Percentiles rank a stretch among this genome's conserved stretches.
Conservation (phyloP, 1,140 invertebrate genomes). For the Nasonia longicornis region DNA sequence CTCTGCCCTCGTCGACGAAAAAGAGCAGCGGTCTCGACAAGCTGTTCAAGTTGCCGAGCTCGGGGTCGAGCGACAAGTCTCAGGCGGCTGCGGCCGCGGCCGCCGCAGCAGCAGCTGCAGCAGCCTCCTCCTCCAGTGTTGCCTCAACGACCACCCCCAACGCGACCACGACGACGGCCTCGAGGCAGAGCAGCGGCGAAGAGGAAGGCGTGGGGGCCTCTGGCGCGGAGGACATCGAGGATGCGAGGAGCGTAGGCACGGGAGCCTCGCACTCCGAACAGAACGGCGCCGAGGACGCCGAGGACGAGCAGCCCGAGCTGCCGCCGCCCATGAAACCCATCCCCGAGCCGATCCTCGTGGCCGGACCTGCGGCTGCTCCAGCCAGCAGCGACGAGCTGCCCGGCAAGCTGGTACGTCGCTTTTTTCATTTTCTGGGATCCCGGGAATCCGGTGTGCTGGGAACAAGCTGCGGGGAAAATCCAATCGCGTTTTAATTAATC, state of each 20-base stretch:
- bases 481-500: too few species aligned
- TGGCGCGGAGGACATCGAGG: slow-evolving; percentile 49
- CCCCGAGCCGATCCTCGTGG: slow-evolving; percentile 78
- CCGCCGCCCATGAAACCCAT: slow-evolving; percentile 97
- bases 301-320: slow-evolving; percentile 83
- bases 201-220: slow-evolving; percentile 50
- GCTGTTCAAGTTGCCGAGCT: slow-evolving; percentile 77
- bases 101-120: slow-evolving; percentile 61
- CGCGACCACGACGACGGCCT: slow-evolving; percentile 49
- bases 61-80: slow-evolving; percentile 35
- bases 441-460: too few species aligned
- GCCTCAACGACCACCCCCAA: not conserved
- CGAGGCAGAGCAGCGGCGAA: slow-evolving; percentile 59
- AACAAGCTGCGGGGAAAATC: too few species aligned
- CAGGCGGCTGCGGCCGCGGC: slow-evolving; percentile 59
- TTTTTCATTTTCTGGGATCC: not conserved
- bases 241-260: slow-evolving; percentile 54
- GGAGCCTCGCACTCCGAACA: slow-evolving; percentile 61
- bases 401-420: slow-evolving; percentile 59
- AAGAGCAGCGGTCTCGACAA: slow-evolving; percentile 82
- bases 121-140: slow-evolving; percentile 37
- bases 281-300: slow-evolving; percentile 80
- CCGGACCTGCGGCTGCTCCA: slow-evolving; percentile 64
- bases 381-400: slow-evolving; percentile 74
- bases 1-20: slow-evolving; percentile 66